A percentile compares a stretch with the other conserved stretches of the same genome.
Evolutionary conservation across 2,113 vertebrate genomes (phyloP).

Genomic region (Oryzias woworae): DNA sequence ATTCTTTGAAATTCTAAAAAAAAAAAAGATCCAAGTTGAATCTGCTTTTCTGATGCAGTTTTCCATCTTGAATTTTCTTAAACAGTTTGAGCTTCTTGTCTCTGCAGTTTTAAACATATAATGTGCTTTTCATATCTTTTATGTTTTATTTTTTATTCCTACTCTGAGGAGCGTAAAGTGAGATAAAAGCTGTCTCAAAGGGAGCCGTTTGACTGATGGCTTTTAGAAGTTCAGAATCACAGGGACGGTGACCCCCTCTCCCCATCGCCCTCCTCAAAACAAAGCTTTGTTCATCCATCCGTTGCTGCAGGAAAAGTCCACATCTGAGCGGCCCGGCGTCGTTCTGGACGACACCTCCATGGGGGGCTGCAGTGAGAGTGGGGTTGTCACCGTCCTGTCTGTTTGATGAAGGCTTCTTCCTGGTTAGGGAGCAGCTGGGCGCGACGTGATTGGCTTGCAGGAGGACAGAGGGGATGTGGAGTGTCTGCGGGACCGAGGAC

Average conservation of each 20-base stretch:
- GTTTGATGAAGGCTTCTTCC: slow-evolving; percentile 6
- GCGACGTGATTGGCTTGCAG: slow-evolving; percentile 7
- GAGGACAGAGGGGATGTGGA: slow-evolving; percentile 6
- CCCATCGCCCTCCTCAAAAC: slow-evolving; percentile 56
- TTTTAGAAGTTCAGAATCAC: slow-evolving; percentile 35
- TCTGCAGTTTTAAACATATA: not conserved
- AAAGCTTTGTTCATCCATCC: slow-evolving; percentile 60
- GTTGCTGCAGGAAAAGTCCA: slow-evolving; percentile 52
- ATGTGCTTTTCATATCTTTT: not conserved
- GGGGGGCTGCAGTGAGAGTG: not conserved
- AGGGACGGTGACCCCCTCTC: slow-evolving; percentile 41
- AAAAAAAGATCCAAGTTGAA: too few species aligned
- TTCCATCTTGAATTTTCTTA: too few species aligned
- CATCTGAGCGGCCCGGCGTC: slow-evolving; percentile 44
- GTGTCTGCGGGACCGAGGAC: not conserved
- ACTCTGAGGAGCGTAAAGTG: slow-evolving; percentile 8
- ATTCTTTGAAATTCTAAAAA: too few species aligned
- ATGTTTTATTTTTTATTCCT: not conserved
- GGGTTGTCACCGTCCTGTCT: slow-evolving; percentile 36
- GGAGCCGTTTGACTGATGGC: slow-evolving; percentile 31
- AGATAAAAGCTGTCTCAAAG: slow-evolving; percentile 24
- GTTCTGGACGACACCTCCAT: slow-evolving; percentile 1
- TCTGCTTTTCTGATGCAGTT: too few species aligned
- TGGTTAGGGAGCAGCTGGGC: slow-evolving; percentile 3
- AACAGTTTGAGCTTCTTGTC: too few species aligned